Evolutionary conservation across 2,888 invertebrate genomes (phyloP).

Genomic region (Epistrophe grossulariae): DNA sequence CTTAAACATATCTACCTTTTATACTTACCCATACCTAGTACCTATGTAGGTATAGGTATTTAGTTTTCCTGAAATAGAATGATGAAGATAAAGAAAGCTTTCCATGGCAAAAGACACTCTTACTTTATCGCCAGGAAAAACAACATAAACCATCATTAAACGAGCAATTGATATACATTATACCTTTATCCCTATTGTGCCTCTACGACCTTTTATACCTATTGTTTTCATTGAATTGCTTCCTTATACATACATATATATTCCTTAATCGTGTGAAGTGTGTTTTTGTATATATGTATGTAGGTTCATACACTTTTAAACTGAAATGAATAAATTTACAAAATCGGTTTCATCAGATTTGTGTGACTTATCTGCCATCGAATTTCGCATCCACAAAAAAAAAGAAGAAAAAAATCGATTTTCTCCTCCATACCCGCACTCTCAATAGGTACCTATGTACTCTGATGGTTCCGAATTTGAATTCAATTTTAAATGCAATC

Average conservation of each 20-base stretch:
- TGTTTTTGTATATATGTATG: not conserved
- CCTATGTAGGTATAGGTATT: no score
- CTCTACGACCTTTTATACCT: conserved; percentile 10
- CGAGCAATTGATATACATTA: conserved; percentile 30
- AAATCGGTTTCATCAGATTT: conserved; percentile 20
- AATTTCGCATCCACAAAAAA: conserved; percentile 5
- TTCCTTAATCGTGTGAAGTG: not conserved
- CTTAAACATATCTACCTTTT: conserved; percentile 11
- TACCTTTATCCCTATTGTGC: conserved; percentile 10
- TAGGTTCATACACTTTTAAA: not conserved
- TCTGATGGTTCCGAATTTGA: conserved; percentile 36
- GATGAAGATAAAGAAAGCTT: conserved; percentile 15
- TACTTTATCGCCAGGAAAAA: conserved; percentile 8
- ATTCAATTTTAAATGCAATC: conserved; percentile 73
- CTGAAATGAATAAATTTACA: conserved; percentile 9
- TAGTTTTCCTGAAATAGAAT: conserved; percentile 17
- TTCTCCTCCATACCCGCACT: not conserved
- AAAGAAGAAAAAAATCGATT: conserved; percentile 38
- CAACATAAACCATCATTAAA: conserved; percentile 23
- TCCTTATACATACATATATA: not conserved
- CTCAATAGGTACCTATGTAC: no score
- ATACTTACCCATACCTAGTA: no score
- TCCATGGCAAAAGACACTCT: not conserved
- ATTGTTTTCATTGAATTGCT: conserved; percentile 34
- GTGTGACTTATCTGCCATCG: conserved; percentile 37